Percentiles rank a stretch among this genome's conserved stretches.
phyloP scores from a whole-genome alignment of 1,140 invertebrate species.

The Amphibalanus amphitrite region DNA sequence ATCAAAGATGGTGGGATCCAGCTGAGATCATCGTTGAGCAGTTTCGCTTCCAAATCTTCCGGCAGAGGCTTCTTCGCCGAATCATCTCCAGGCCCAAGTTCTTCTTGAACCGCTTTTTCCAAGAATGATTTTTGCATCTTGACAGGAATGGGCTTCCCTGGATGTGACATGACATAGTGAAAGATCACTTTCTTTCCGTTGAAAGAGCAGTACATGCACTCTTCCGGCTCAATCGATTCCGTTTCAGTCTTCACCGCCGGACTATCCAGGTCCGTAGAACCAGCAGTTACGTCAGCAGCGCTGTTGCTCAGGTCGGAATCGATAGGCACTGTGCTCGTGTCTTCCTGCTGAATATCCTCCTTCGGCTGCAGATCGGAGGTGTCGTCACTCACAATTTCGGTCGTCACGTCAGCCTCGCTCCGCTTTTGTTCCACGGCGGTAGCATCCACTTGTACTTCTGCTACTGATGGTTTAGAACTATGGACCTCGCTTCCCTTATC shows the following conservation, averaged over 20 bases:
- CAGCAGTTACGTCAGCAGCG: too few relatives aligned
- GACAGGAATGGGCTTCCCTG: not conserved
- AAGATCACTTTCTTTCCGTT: not conserved
- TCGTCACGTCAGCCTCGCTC: too few relatives aligned
- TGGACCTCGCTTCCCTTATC: too few relatives aligned
- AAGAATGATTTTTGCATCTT: not conserved
- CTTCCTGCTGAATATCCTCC: too few relatives aligned
- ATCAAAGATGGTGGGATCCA: not conserved
- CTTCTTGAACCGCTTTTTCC: not conserved
- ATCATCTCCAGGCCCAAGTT: not conserved
- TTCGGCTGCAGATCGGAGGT: too few relatives aligned
- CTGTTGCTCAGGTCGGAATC: too few relatives aligned
- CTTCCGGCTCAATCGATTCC: not conserved
- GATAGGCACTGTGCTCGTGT: too few relatives aligned
- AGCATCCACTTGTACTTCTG: too few relatives aligned
- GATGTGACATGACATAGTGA: not conserved
- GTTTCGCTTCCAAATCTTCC: not conserved
- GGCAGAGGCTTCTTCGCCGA: not conserved
- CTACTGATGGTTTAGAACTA: too few relatives aligned
- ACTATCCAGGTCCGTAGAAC: too few relatives aligned
- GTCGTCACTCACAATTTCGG: too few relatives aligned
- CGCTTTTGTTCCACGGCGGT: too few relatives aligned
- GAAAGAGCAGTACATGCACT: not conserved
- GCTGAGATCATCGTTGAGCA: not conserved
- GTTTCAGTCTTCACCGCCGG: not conserved